phyloP scores from a whole-genome alignment of 1,140 invertebrate species.

The Anastrepha obliqua region DNA sequence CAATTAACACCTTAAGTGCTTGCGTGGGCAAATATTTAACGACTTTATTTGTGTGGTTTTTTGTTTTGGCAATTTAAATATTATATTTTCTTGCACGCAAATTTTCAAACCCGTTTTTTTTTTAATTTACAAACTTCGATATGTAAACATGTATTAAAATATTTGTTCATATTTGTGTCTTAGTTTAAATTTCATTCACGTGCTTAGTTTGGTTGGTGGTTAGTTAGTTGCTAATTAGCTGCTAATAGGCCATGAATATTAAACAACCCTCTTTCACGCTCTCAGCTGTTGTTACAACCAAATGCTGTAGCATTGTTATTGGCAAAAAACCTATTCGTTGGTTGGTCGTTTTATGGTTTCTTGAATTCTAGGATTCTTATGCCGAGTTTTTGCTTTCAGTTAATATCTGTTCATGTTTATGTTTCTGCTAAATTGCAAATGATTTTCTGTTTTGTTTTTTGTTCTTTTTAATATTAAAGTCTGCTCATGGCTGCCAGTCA shows the following conservation, averaged over 20 bases:
- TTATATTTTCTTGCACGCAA: not conserved
- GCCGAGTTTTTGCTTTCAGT: not conserved
- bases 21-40: slow-evolving; percentile 17
- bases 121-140: not conserved
- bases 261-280: not conserved
- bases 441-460: not conserved
- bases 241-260: slow-evolving; percentile 41
- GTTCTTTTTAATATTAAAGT: not conserved
- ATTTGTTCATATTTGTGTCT: too few species aligned
- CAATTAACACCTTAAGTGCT: not conserved
- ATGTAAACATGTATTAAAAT: too few species aligned
- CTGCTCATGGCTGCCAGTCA: slow-evolving; percentile 26
- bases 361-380: not conserved
- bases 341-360: slow-evolving; percentile 30
- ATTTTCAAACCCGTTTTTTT: not conserved
- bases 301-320: not conserved
- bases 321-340: not conserved
- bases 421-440: slow-evolving; percentile 10
- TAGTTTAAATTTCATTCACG: not conserved
- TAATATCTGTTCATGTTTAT: not conserved
- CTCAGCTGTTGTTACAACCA: not conserved
- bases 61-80: not conserved
- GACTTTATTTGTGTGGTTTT: not conserved
- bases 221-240: slow-evolving; percentile 35
- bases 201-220: not conserved